These are phyloP conservation scores for Amphimallon solstitiale DNA, from an alignment of 2,888 invertebrate species.

Conservation along the genomic window DNA sequence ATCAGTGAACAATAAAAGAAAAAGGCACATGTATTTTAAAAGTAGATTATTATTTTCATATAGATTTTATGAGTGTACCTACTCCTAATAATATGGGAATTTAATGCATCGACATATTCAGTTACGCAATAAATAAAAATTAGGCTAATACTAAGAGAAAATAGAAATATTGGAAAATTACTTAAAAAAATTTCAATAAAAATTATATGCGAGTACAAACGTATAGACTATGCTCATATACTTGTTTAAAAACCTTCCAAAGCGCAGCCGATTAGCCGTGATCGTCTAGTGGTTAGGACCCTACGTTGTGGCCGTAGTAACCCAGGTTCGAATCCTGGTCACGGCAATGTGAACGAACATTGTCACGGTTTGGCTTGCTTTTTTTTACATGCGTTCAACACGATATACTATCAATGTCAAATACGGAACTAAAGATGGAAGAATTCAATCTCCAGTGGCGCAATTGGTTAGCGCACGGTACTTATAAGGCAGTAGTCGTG, in stretches of 20 bases:
- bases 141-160: too few species aligned
- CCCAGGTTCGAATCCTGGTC: slow-evolving; percentile 82
- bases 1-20: too few species aligned
- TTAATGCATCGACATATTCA: too few species aligned
- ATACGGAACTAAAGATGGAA: neutral
- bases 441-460: slow-evolving; percentile 81
- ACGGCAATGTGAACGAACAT: slow-evolving; percentile 65
- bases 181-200: too few species aligned
- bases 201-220: too few species aligned
- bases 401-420: neutral
- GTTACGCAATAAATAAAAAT: too few species aligned
- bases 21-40: too few species aligned
- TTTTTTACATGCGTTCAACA: neutral
- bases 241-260: neutral
- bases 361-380: neutral
- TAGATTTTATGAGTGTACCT: too few species aligned
- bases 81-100: too few species aligned
- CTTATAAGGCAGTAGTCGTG: slow-evolving; percentile 97
- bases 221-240: too few species aligned
- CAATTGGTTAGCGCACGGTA: slow-evolving; percentile 99
- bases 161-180: too few species aligned
- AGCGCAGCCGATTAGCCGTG: slow-evolving; percentile 65
- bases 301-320: slow-evolving; percentile 82
- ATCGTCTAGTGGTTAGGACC: slow-evolving; percentile 81
- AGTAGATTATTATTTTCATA: too few species aligned